Evolutionary conservation across 1,140 invertebrate species (phyloP), one percentile per base, ranked within the genome.

Genomic region (Glomeris maerens): DNA sequence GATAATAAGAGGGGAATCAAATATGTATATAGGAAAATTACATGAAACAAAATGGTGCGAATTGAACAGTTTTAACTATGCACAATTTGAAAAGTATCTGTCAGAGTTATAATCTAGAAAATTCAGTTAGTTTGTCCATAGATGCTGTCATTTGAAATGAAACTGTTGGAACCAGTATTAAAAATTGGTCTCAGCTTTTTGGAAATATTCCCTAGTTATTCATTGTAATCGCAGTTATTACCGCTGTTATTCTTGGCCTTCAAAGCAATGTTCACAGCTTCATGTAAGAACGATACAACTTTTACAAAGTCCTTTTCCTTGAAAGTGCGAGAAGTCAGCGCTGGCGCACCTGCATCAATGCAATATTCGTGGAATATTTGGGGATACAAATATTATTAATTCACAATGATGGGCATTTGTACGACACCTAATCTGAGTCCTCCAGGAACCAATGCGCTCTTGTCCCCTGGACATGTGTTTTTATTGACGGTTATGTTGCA

Each of bases 391-490:
- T 45, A 50, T 10, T 28, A 41, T 46, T 14, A 55, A 22, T 41
- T 31, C 47, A 47, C 45, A 26, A 13, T 17, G 14, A 17, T 45
- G 2, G 42, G 10, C 10, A 17, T 36, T 36, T 36, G 10, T 36
- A 36, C 31, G 10, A 17, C 55, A 71, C 70, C 74, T 5, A 77
- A 57, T 52, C 74, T 55, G n/a, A 77, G 57, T 21, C 74, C 78
- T 54, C 75, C 72, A 2, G 78, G 79, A 53, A 67, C 70, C 36
- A 81, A 60, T 14, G 78, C 76, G 60, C 72, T 75, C 55, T 76
- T 78, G 61, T 81, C 78, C 10, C 77, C 77, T 23, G 70, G 69
- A 51, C 76, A 78, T n/a, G 77, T 78, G 60, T 81, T 81, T 62
- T 81, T 81, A 62, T 81, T 81, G 14, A 73, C 68, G 21, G 78